Evolutionary conservation across 2,888 invertebrate genomes (phyloP).

Genomic region (Gonocerus acuteangulatus): DNA sequence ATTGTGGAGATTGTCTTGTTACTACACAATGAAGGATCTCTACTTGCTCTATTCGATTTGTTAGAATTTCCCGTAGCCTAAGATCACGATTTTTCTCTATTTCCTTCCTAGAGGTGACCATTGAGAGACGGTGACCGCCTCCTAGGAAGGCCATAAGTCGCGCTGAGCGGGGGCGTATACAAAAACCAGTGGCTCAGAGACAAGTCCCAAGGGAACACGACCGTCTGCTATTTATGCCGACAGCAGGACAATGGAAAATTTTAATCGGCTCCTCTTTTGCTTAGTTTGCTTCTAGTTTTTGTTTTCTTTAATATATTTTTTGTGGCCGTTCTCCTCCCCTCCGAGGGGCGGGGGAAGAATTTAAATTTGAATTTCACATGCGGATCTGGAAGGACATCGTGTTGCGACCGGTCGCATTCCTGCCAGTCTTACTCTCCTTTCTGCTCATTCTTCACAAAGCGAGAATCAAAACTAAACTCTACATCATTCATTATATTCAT

Average conservation of each 20-base stretch:
- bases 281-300: conserved; percentile 8
- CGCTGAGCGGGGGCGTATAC: neutral
- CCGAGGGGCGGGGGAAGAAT: conserved; percentile 1
- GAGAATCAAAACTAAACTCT: too few species aligned
- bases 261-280: conserved; percentile 26
- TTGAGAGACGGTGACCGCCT: too few species aligned
- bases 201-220: conserved; percentile 3
- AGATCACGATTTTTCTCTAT: too few species aligned
- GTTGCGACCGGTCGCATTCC: conserved; percentile 9
- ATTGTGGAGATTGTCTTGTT: too few species aligned
- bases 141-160: conserved; percentile 23
- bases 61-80: too few species aligned
- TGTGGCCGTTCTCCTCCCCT: neutral
- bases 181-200: conserved; percentile 8
- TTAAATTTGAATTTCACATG: conserved; percentile 25
- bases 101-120: too few species aligned
- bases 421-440: too few species aligned
- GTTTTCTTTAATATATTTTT: conserved; percentile 3
- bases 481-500: too few species aligned
- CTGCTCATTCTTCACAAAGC: too few species aligned
- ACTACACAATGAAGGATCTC: too few species aligned
- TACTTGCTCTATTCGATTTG: too few species aligned
- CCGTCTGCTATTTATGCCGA: conserved; percentile 31
- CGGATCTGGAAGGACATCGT: conserved; percentile 8
- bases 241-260: conserved; percentile 34